Percentiles rank a stretch among this genome's conserved stretches.
phyloP scores from a whole-genome alignment of 2,113 vertebrate genomes.

The Agapornis roseicollis region DNA sequence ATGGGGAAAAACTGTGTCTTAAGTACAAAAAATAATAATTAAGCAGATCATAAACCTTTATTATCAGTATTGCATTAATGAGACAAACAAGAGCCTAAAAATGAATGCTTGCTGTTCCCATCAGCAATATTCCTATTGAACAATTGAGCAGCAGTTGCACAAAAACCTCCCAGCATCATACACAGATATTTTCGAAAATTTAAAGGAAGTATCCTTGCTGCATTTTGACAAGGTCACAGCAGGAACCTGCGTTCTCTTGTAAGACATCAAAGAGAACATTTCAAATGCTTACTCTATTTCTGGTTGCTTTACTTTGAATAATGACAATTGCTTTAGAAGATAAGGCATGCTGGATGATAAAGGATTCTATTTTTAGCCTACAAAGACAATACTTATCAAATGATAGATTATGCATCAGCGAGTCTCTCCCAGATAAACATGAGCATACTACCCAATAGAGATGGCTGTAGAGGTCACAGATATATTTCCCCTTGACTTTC shows the following conservation, averaged over 20 bases:
- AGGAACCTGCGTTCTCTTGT: neutral
- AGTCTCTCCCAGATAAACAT: neutral
- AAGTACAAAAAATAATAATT: neutral
- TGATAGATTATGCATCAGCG: neutral
- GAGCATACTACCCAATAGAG: neutral
- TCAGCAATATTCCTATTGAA: neutral
- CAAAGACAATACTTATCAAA: neutral
- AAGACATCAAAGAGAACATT: neutral
- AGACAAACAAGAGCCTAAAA: neutral
- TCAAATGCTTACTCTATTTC: neutral
- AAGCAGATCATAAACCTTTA: neutral
- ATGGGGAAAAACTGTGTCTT: neutral
- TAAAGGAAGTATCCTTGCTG: neutral
- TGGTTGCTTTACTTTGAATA: neutral
- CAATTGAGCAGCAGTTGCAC: neutral
- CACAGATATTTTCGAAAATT: neutral
- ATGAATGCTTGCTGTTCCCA: neutral
- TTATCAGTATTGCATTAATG: neutral
- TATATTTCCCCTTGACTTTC: neutral
- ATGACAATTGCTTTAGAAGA: neutral
- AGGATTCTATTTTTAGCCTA: neutral
- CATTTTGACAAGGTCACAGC: neutral
- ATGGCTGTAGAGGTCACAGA: neutral
- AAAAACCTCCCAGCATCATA: neutral
- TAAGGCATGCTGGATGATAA: neutral